Evolutionary conservation across 1,140 invertebrate species (phyloP), one percentile per base, ranked within the genome.

Genomic region (Heliconius eleuchia): DNA sequence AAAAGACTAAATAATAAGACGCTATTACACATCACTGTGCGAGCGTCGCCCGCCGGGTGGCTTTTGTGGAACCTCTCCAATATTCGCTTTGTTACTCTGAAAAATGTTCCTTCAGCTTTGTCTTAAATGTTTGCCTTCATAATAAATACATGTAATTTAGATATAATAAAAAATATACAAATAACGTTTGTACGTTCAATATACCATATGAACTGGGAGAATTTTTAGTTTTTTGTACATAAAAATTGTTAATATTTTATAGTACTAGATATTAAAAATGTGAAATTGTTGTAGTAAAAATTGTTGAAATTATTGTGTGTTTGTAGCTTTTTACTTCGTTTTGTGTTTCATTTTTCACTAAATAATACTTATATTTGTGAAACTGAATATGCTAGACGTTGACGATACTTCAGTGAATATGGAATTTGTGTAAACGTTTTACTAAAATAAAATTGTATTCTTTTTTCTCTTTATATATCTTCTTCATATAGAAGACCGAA

Each of bases 71-170:
- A 83, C 81, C 88, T 91, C 92, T 94, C 90, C 91, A 92, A 94
- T 94, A 94, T 92, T 92, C 92, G 90, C 92, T 94, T 94, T 94
- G 91, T 94, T 93, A 92, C 91, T 88, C 87, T 87, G 91, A 89
- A 93, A 92, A 91, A 91, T 86, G 86, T 89, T 87, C 87, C 84
- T 74, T 79, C 76, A 83, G 86, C 87, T 87, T 83, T 87, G 84
- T 88, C 86, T 84, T 81, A 86, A 88, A 90, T 92, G 88, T 91
- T 93, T 93, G 87, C 85, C 84, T 88, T 88, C 80, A 84, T 88
- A 89, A 88, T 89, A 91, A 91, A 93, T 88, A 91, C 89, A 85
- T 81, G 74, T 73, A 74, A 77, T 77, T 80, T 77, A 76, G 23
- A 11, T 76, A 76, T 50, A 19, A 30, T 52, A 77, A 18, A 71